Percentiles rank a stretch among this genome's conserved stretches.
phyloP scores from a whole-genome alignment of 1,140 invertebrate species.

The Drosophila erecta region DNA sequence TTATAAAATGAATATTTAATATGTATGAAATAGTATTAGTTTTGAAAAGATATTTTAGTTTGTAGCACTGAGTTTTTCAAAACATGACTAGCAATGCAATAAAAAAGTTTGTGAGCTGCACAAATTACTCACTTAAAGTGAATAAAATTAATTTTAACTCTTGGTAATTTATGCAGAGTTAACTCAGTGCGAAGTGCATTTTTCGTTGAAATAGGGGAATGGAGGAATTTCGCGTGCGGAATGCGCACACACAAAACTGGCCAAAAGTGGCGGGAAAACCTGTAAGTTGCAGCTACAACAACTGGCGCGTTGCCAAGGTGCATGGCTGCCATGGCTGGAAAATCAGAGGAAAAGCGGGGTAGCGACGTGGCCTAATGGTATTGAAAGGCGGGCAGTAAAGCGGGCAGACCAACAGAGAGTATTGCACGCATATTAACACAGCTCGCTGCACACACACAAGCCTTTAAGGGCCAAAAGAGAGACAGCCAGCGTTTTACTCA shows the following conservation, averaged over 20 bases:
- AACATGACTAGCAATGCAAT: background rate
- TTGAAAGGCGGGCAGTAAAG: slow-evolving; percentile 63
- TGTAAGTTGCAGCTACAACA: slow-evolving; percentile 27
- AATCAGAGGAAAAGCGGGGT: background rate
- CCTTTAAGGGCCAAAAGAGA: slow-evolving; percentile 20
- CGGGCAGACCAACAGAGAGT: slow-evolving; percentile 58
- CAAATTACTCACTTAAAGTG: slow-evolving; percentile 18
- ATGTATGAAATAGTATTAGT: too few species aligned
- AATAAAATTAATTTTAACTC: slow-evolving; percentile 24
- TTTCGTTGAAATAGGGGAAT: slow-evolving; percentile 15
- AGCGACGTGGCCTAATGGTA: slow-evolving; percentile 49
- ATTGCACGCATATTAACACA: slow-evolving; percentile 64
- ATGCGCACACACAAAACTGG: slow-evolving; percentile 23
- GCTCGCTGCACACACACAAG: slow-evolving; percentile 12
- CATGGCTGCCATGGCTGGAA: background rate
- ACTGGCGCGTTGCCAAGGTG: slow-evolving; percentile 62
- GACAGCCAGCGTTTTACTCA: slow-evolving; percentile 67
- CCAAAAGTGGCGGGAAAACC: slow-evolving; percentile 23
- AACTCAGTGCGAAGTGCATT: slow-evolving; percentile 6
- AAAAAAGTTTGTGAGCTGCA: background rate
- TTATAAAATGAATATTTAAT: too few species aligned
- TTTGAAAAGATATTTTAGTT: too few species aligned
- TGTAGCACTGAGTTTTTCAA: background rate
- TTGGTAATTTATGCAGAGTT: slow-evolving; percentile 31
- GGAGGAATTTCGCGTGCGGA: slow-evolving; percentile 19